phyloP scores from a whole-genome alignment of 2,797 vertebrate genomes.

The Aldrovandia affinis region DNA sequence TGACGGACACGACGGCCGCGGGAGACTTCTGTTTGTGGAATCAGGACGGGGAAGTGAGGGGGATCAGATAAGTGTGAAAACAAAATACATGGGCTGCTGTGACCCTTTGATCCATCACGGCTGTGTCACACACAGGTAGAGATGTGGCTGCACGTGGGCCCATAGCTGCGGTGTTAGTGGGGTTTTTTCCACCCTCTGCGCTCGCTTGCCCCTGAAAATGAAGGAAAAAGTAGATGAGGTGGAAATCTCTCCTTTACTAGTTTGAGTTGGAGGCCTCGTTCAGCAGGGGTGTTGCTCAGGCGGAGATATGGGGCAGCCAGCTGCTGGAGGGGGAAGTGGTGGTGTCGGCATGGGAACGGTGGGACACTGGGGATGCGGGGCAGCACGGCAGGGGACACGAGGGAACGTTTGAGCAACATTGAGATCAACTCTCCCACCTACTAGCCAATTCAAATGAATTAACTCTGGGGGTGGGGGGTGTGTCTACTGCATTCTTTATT shows the following conservation, averaged over 20 bases:
- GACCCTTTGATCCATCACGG: not conserved
- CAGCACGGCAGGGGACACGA: conserved; percentile 59
- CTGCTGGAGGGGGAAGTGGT: too few species aligned
- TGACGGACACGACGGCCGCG: conserved; percentile 69
- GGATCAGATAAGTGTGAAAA: conserved; percentile 55
- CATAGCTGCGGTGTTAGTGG: too few species aligned
- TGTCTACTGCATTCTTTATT: conserved; percentile 35
- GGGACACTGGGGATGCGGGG: conserved; percentile 22
- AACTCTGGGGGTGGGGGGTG: conserved; percentile 68
- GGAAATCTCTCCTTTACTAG: too few species aligned
- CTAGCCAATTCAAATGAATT: conserved; percentile 72
- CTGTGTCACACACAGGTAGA: not conserved
- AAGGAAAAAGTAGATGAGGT: too few species aligned
- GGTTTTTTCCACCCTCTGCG: too few species aligned
- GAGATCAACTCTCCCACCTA: conserved; percentile 67
- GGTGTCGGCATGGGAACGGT: conserved; percentile 49
- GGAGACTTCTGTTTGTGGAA: conserved; percentile 58
- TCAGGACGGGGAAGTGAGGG: conserved; percentile 42
- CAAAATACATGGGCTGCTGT: not conserved
- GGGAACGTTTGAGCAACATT: conserved; percentile 66
- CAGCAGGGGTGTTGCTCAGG: too few species aligned
- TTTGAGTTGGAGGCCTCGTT: too few species aligned
- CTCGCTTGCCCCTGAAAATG: too few species aligned
- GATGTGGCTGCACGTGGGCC: too few species aligned
- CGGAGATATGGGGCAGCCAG: too few species aligned